Evolutionary conservation across 2,797 vertebrate species (phyloP).

Genomic region (Crax fasciolata): DNA sequence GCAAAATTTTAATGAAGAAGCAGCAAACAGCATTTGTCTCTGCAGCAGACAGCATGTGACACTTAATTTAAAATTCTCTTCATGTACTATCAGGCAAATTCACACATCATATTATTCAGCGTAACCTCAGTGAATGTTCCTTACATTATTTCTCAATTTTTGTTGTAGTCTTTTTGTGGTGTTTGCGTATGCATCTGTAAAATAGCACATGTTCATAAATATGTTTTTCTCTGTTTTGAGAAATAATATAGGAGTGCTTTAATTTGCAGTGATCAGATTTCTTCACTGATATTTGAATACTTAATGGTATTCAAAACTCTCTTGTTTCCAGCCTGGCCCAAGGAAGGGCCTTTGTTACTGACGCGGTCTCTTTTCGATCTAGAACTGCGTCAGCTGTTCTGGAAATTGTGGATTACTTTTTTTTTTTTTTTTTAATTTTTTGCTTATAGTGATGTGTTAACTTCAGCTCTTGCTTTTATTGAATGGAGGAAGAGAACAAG

Average conservation of each 20-base stretch:
- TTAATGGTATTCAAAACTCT: not conserved
- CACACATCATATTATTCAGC: not conserved
- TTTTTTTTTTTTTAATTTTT: not conserved
- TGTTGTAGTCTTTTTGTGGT: not conserved
- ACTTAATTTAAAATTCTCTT: constrained; percentile 19
- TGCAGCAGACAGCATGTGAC: not conserved
- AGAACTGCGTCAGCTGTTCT: not conserved
- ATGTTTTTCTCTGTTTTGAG: not conserved
- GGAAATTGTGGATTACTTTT: not conserved
- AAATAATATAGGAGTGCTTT: not conserved
- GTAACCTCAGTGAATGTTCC: not conserved
- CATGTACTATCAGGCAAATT: constrained; percentile 1
- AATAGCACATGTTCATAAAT: not conserved
- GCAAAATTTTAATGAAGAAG: constrained; percentile 9
- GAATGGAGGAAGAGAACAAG: not conserved
- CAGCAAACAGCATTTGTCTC: constrained; percentile 4
- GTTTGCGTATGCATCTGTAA: not conserved
- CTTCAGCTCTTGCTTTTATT: not conserved
- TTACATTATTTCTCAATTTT: not conserved
- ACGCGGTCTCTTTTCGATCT: not conserved
- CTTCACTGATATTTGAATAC: not conserved
- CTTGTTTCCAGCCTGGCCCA: not conserved
- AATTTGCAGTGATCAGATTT: not conserved
- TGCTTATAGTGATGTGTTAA: not conserved
- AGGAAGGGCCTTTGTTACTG: not conserved